These are phyloP conservation scores for Microtus pennsylvanicus DNA, from an alignment of 2,113 vertebrate species.

Conservation along the genomic window DNA sequence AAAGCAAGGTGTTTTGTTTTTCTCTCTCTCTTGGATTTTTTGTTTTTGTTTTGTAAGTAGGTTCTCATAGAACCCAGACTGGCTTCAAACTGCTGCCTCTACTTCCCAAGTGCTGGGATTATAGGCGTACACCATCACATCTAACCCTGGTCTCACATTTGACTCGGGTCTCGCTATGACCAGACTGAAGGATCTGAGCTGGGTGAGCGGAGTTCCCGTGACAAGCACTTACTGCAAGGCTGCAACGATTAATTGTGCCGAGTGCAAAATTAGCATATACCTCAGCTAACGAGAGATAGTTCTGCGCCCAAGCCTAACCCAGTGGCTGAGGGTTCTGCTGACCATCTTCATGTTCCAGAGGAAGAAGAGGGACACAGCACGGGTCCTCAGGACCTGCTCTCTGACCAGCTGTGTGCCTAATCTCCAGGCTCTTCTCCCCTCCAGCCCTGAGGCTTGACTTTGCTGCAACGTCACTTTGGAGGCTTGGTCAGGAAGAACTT, in stretches of 20 bases:
- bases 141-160: rapidly evolving
- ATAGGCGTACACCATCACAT: neutral
- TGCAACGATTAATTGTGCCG: neutral
- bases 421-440: neutral
- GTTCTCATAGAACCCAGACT: neutral
- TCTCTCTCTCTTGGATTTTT: neutral
- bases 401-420: neutral
- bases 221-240: neutral
- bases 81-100: neutral
- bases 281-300: rapidly evolving
- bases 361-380: neutral
- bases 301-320: neutral
- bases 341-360: neutral
- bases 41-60: neutral
- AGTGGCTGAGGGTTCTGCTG: neutral
- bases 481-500: neutral
- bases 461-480: neutral
- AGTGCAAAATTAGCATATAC: rapidly evolving
- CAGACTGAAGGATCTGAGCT: rapidly evolving
- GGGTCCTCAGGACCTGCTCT: rapidly evolving
- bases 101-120: neutral
- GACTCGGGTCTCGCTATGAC: neutral
- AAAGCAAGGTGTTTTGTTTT: neutral
- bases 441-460: neutral
- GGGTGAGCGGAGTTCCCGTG: neutral